Percentiles rank a stretch among this genome's conserved stretches.
These are phyloP conservation scores for Platanista minor DNA, from an alignment of 2,113 vertebrate species.

Conservation along the genomic window DNA sequence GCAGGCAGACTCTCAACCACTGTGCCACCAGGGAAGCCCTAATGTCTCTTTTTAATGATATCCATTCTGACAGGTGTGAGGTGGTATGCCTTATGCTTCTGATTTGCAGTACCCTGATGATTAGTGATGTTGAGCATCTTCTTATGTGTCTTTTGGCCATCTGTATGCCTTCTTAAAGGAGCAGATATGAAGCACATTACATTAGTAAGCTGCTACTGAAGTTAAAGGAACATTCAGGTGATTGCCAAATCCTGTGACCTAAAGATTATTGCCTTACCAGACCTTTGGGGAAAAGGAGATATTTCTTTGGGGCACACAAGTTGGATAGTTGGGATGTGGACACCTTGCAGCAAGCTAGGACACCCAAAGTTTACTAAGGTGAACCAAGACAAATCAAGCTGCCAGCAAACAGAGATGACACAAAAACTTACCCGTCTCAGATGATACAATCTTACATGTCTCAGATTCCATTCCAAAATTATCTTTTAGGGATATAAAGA, in stretches of 20 bases:
- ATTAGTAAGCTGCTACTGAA: not conserved
- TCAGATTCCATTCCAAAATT: not conserved
- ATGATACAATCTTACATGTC: not conserved
- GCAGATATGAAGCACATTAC: not conserved
- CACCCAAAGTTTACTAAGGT: not conserved
- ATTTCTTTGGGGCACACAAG: not conserved
- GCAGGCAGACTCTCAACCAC: no score
- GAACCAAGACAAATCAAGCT: not conserved
- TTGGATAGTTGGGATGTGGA: not conserved
- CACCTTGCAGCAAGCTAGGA: not conserved
- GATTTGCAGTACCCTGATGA: not conserved
- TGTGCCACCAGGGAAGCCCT: no score
- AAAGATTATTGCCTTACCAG: not conserved
- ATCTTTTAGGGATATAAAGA: not conserved
- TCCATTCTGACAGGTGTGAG: not conserved
- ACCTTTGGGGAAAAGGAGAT: not conserved
- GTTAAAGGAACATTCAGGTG: not conserved
- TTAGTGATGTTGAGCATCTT: not conserved
- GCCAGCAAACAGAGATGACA: not conserved
- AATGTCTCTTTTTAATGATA: not conserved
- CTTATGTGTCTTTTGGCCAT: not conserved
- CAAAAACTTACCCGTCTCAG: not conserved
- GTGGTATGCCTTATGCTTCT: not conserved
- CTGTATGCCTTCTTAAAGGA: not conserved
- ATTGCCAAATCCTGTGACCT: not conserved